These are phyloP conservation scores for Poeciliopsis prolifica DNA, from an alignment of 2,113 vertebrate species.

Conservation along the genomic window DNA sequence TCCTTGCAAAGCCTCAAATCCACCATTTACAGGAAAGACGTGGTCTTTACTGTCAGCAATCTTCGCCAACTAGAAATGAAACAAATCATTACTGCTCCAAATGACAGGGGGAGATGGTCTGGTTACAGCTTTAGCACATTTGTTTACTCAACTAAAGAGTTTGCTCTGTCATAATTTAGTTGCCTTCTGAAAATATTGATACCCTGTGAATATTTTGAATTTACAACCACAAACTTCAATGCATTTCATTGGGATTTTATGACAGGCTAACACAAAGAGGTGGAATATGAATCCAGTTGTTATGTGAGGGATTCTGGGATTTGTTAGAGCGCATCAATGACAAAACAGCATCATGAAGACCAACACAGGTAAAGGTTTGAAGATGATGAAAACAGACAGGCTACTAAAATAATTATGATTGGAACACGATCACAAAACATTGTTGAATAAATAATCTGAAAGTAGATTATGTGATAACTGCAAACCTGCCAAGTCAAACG, in stretches of 20 bases:
- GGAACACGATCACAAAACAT: no score
- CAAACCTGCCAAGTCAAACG: no score
- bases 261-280: not conserved
- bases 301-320: not conserved
- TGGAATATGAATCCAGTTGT: not conserved
- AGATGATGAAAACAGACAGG: no score
- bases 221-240: not conserved
- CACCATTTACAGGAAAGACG: conserved; percentile 97
- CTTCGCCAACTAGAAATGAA: conserved; percentile 86
- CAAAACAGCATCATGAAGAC: no score
- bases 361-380: no score
- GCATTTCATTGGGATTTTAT: not conserved
- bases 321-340: not conserved
- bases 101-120: not conserved
- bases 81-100: conserved; percentile 10
- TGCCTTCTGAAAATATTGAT: no score
- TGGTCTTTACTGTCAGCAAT: conserved; percentile 98
- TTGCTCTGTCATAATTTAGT: not conserved
- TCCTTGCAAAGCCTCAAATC: conserved; percentile 94
- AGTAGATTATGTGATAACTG: no score
- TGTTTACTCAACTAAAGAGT: not conserved
- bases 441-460: no score
- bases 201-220: not conserved
- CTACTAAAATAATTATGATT: no score
- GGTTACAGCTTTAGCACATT: not conserved